A percentile compares a stretch with the other conserved stretches of the same genome.
Evolutionary conservation across 2,888 invertebrate genomes (phyloP).

Genomic region (Elegia similella): DNA sequence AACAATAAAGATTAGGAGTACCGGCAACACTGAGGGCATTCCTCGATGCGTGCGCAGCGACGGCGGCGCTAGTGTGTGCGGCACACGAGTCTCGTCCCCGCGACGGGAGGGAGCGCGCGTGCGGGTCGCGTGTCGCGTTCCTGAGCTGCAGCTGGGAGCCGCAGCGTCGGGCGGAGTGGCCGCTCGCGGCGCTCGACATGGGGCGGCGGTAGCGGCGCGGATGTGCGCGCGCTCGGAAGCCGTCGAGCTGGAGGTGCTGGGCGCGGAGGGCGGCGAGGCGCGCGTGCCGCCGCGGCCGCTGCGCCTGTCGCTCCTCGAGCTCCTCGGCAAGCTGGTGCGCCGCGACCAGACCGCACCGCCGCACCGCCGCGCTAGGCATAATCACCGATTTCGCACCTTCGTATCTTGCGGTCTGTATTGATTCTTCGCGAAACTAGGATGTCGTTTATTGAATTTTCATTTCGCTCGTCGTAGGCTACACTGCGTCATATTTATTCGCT

Average conservation of each 20-base stretch:
- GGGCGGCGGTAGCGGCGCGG: constrained; percentile 86
- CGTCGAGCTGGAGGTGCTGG: constrained; percentile 90
- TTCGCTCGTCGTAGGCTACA: constrained; percentile 19
- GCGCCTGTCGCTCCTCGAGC: constrained; percentile 84
- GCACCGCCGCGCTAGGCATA: constrained; percentile 72
- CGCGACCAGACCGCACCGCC: constrained; percentile 72
- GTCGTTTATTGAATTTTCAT: constrained; percentile 31
- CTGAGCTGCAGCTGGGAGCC: constrained; percentile 43
- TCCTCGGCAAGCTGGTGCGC: constrained; percentile 84
- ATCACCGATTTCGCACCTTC: constrained; percentile 80
- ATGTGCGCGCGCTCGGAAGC: constrained; percentile 91
- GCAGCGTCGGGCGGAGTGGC: constrained; percentile 52
- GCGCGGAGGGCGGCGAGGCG: constrained; percentile 88
- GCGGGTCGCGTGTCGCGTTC: constrained; percentile 46
- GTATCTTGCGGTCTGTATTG: constrained; percentile 73
- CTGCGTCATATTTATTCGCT: constrained; percentile 32
- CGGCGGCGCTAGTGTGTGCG: constrained; percentile 44
- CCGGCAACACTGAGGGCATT: constrained; percentile 49
- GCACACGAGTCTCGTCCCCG: constrained; percentile 49
- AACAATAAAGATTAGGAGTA: constrained; percentile 25
- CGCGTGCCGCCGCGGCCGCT: constrained; percentile 87
- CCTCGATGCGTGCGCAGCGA: constrained; percentile 46
- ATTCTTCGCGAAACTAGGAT: constrained; percentile 28
- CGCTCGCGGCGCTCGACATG: constrained; percentile 82
- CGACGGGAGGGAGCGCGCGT: constrained; percentile 59